These are phyloP conservation scores for Myotis vivesi DNA, from an alignment of 2,797 vertebrate species.

Conservation along the genomic window DNA sequence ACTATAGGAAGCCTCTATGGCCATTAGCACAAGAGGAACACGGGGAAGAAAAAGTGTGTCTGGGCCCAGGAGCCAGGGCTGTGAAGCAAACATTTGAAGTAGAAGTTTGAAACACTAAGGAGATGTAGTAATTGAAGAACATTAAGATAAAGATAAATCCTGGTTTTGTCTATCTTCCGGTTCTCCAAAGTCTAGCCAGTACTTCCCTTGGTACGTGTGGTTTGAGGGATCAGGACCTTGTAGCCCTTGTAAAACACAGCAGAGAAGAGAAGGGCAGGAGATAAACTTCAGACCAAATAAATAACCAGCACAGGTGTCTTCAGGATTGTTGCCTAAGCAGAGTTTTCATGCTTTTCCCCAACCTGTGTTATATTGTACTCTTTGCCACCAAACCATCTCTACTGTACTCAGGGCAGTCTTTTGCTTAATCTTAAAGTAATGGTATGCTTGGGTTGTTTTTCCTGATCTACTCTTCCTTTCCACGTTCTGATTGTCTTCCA, in stretches of 20 bases:
- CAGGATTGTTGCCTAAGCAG: neutral
- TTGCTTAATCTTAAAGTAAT: neutral
- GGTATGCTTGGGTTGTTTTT: neutral
- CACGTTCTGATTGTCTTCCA: neutral
- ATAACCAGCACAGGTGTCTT: neutral
- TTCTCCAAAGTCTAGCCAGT: neutral
- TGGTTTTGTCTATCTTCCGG: neutral
- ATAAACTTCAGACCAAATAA: neutral
- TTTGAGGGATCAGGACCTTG: neutral
- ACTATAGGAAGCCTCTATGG: neutral
- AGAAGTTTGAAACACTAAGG: neutral
- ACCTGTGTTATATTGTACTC: neutral
- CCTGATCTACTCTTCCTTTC: neutral
- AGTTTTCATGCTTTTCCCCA: neutral
- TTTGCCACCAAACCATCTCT: neutral
- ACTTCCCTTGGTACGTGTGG: neutral
- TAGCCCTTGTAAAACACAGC: neutral
- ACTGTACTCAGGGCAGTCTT: neutral
- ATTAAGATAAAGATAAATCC: neutral
- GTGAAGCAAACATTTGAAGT: rapidly evolving
- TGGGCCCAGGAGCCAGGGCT: neutral
- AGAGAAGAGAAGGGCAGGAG: neutral
- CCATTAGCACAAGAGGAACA: neutral
- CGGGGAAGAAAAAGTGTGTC: neutral
- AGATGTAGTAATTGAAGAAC: neutral